These are phyloP conservation scores for Brachionus koreanus DNA, from an alignment of 1,140 invertebrate species.

Conservation along the genomic window DNA sequence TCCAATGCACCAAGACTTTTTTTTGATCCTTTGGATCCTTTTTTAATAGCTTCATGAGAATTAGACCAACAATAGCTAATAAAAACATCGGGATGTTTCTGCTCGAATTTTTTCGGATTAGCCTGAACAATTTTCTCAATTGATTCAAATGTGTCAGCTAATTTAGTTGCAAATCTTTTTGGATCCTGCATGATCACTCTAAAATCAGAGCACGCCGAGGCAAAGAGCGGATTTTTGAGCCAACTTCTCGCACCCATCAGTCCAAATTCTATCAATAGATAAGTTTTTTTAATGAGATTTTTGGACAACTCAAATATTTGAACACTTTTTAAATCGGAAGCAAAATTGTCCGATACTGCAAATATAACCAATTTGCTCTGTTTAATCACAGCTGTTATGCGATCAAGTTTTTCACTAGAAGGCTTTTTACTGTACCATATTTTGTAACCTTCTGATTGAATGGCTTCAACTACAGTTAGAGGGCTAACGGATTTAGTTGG, in stretches of 20 bases:
- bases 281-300: neutral
- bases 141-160: conserved; percentile 48
- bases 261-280: conserved; percentile 26
- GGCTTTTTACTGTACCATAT: neutral
- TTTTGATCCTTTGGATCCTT: conserved; percentile 46
- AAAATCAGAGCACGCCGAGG: conserved; percentile 40
- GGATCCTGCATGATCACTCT: conserved; percentile 53
- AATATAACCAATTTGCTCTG: neutral
- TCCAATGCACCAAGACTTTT: conserved; percentile 48
- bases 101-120: conserved; percentile 28
- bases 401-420: neutral
- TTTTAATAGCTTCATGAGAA: conserved; percentile 50
- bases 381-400: neutral
- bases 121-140: conserved; percentile 45
- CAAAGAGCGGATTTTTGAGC: conserved; percentile 10
- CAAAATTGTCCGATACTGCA: conserved; percentile 12
- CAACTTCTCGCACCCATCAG: neutral
- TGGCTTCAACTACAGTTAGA: conserved; percentile 47
- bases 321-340: neutral
- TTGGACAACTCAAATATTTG: conserved; percentile 1
- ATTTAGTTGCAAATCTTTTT: conserved; percentile 49
- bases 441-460: conserved; percentile 44
- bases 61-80: conserved; percentile 55
- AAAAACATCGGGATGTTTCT: conserved; percentile 48
- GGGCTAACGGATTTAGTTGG: conserved; percentile 48